A percentile compares a stretch with the other conserved stretches of the same genome.
Evolutionary conservation across 1,140 invertebrate genomes (phyloP).

Genomic region (Hormaphis cornu): DNA sequence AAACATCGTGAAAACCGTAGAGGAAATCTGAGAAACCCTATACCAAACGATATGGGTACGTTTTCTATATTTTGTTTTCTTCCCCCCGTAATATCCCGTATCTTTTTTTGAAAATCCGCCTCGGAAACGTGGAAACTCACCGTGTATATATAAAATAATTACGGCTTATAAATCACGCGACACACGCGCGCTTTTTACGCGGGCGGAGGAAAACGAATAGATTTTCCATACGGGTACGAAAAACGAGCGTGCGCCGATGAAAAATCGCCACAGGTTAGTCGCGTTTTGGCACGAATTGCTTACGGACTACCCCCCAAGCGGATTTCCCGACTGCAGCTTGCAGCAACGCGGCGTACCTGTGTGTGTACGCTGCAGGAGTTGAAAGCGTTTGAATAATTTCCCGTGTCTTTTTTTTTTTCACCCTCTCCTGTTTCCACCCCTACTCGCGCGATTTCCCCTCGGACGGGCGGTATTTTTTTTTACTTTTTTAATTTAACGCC

Average conservation of each 20-base stretch:
- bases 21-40: too few species aligned
- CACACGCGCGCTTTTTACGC: background rate
- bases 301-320: background rate
- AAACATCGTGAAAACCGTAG: too few species aligned
- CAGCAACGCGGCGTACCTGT: background rate
- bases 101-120: too few species aligned
- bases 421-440: background rate
- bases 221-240: background rate
- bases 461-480: background rate
- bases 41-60: too few species aligned
- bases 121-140: too few species aligned
- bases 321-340: slow-evolving; percentile 5
- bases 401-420: background rate
- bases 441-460: background rate
- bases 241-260: background rate
- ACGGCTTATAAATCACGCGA: too few species aligned
- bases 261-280: slow-evolving; percentile 24
- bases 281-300: slow-evolving; percentile 13
- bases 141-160: too few species aligned
- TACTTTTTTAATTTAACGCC: slow-evolving; percentile 25
- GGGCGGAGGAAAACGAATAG: background rate
- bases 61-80: too few species aligned
- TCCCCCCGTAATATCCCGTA: too few species aligned
- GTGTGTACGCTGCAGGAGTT: background rate
- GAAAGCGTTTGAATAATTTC: slow-evolving; percentile 23